phyloP scores from a whole-genome alignment of 1,140 invertebrate genomes.

The Rhynchophorus ferrugineus region DNA sequence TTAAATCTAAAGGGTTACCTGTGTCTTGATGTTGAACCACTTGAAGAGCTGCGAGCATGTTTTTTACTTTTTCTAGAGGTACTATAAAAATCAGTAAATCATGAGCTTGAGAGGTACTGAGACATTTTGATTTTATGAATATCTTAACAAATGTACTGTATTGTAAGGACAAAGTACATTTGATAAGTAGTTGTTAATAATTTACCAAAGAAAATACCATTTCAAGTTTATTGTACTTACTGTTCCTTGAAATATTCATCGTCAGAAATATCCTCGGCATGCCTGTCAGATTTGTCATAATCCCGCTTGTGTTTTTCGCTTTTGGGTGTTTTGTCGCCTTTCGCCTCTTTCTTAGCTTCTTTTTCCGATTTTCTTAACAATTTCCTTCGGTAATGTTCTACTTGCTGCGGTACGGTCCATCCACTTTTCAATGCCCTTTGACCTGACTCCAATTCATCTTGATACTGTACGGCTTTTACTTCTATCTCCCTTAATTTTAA shows the following conservation, averaged over 20 bases:
- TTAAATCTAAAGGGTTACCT: constrained; percentile 31
- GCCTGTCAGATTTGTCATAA: constrained; percentile 34
- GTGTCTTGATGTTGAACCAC: constrained; percentile 38
- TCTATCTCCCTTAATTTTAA: constrained; percentile 86
- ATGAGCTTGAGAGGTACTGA: constrained; percentile 17
- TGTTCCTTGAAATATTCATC: constrained; percentile 39
- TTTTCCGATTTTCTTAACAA: constrained; percentile 63
- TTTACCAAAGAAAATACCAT: neutral
- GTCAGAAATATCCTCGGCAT: constrained; percentile 33
- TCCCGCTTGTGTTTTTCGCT: constrained; percentile 35
- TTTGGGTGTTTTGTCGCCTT: constrained; percentile 31
- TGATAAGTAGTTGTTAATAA: too few relatives aligned
- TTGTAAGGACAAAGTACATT: too few relatives aligned
- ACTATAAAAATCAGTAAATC: constrained; percentile 36
- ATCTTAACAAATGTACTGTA: neutral
- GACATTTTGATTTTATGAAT: too few relatives aligned
- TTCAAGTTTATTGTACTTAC: constrained; percentile 31
- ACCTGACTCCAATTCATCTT: constrained; percentile 90
- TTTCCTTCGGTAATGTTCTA: constrained; percentile 87
- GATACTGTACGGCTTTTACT: constrained; percentile 89
- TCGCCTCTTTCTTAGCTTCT: constrained; percentile 35
- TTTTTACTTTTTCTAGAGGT: constrained; percentile 42
- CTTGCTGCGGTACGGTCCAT: constrained; percentile 73
- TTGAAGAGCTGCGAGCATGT: constrained; percentile 39
- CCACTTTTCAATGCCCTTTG: constrained; percentile 66